Conservation (phyloP, 2,797 vertebrate species). For the Mormyrus proboscirostris region DNA sequence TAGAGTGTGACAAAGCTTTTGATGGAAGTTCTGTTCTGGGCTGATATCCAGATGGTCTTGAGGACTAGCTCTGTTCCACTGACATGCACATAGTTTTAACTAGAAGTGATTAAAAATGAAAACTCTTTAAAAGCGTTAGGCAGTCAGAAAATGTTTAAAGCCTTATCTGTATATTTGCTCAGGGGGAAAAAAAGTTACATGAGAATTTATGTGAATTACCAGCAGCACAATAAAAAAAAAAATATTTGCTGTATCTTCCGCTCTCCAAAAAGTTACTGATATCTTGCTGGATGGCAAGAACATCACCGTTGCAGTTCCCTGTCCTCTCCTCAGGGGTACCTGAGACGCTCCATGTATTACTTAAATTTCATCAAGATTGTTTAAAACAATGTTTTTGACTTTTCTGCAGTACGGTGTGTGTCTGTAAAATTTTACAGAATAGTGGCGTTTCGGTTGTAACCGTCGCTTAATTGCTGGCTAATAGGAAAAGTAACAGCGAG, state of each 20-base stretch:
- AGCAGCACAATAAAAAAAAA: background rate
- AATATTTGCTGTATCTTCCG: background rate
- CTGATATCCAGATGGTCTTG: background rate
- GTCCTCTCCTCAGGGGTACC: background rate
- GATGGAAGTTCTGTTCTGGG: background rate
- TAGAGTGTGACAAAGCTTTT: background rate
- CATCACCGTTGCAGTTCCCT: background rate
- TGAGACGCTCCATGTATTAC: background rate
- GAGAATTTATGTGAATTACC: background rate
- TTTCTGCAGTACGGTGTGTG: background rate
- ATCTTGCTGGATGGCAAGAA: background rate
- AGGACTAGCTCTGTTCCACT: background rate
- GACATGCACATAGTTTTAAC: background rate
- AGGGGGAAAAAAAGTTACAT: background rate
- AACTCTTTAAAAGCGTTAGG: background rate
- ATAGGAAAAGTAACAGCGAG: background rate
- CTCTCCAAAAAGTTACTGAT: background rate
- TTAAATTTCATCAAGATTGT: background rate
- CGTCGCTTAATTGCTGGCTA: background rate
- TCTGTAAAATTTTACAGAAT: background rate
- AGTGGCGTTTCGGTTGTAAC: background rate
- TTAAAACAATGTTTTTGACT: background rate
- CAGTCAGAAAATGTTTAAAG: background rate
- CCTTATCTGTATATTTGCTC: background rate
- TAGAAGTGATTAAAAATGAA: background rate